A percentile compares a stretch with the other conserved stretches of the same genome.
phyloP scores from a whole-genome alignment of 2,888 invertebrate genomes.

The Lamellibrachia columna region DNA sequence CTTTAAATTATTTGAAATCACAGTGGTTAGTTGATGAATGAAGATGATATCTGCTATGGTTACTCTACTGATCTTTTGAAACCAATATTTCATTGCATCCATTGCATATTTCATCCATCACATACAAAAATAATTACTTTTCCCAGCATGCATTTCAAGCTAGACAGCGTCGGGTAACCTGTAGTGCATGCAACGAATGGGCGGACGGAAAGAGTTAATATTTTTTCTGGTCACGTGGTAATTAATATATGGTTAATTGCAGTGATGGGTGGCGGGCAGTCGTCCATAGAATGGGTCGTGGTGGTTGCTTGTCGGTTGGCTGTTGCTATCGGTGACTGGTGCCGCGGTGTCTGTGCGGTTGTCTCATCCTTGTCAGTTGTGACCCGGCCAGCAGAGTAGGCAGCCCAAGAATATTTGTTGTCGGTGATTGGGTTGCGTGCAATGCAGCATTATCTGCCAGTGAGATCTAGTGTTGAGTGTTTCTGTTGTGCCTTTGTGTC shows the following conservation, averaged over 20 bases:
- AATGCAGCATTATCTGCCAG: not conserved
- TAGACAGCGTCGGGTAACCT: not conserved
- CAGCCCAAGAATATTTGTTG: conserved; percentile 8
- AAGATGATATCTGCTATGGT: too few relatives aligned
- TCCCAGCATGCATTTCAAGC: conserved; percentile 3
- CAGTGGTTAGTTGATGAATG: not conserved
- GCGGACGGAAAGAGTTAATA: not conserved
- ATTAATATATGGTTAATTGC: not conserved
- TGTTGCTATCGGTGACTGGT: not conserved
- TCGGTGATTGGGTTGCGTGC: not conserved
- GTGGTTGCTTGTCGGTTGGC: not conserved
- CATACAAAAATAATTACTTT: not conserved
- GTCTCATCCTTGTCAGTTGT: not conserved
- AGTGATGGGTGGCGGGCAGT: not conserved
- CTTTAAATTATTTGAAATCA: not conserved
- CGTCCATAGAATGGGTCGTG: not conserved
- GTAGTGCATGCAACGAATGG: not conserved
- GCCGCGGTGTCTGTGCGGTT: not conserved
- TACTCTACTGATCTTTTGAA: not conserved
- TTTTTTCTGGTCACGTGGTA: not conserved
- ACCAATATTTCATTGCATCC: not conserved
- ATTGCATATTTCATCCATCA: not conserved
- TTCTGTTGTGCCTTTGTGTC: not conserved
- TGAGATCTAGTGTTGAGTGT: not conserved
- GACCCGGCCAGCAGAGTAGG: not conserved